phyloP scores from a whole-genome alignment of 2,888 invertebrate species.

The Pristionchus fissidentatus region DNA sequence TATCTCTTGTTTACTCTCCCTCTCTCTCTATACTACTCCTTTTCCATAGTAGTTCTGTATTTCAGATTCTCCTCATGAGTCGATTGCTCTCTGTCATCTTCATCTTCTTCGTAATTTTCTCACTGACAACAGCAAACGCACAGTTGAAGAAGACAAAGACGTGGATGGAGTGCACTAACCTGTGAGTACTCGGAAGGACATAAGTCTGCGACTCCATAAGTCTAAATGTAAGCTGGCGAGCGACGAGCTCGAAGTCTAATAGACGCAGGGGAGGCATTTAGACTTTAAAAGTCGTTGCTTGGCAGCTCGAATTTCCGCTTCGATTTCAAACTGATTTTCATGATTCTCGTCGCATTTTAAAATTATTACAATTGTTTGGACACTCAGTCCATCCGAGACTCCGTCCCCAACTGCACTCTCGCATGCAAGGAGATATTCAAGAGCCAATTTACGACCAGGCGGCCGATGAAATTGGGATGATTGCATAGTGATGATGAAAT shows the following conservation, averaged over 20 bases:
- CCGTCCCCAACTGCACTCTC: neutral
- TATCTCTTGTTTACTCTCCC: no score
- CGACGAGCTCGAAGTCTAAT: no score
- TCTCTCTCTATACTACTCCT: neutral
- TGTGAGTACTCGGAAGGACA: neutral
- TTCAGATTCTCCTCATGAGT: no score
- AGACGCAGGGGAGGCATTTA: no score
- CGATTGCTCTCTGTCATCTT: neutral
- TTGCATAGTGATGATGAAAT: no score
- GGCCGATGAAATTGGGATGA: no score
- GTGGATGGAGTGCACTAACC: conserved; percentile 9
- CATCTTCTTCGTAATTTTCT: neutral
- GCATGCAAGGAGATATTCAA: neutral
- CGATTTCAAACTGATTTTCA: neutral
- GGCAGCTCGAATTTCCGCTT: no score
- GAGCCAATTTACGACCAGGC: neutral
- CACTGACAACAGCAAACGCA: neutral
- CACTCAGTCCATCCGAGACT: neutral
- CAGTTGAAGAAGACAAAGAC: neutral
- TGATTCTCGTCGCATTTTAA: no score
- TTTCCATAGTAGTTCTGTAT: no score
- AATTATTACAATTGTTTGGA: neutral
- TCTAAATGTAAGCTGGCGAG: no score
- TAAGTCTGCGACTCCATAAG: no score
- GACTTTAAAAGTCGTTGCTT: no score